Percentiles rank a stretch among this genome's conserved stretches.
Conservation (phyloP, 2,797 vertebrate genomes). For the Synanceia verrucosa region DNA sequence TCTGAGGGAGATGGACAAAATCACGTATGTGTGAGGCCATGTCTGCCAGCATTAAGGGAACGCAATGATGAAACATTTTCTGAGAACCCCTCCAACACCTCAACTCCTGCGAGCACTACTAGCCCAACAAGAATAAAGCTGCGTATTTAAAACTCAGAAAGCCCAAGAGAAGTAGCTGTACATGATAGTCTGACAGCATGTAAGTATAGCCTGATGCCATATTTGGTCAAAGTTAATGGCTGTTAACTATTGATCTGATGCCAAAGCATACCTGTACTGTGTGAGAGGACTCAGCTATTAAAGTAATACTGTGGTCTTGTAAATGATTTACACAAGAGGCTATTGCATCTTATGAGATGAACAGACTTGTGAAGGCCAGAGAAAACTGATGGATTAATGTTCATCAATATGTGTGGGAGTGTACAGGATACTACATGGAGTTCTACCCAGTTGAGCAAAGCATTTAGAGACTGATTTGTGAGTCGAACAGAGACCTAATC, state of each 20-base stretch:
- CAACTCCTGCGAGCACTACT: constrained; percentile 12
- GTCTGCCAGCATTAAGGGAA: constrained; percentile 46
- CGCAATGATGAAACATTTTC: constrained; percentile 35
- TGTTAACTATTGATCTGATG: constrained; percentile 60
- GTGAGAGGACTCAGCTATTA: constrained; percentile 34
- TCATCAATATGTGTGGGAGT: too few relatives aligned
- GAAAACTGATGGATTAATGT: neutral
- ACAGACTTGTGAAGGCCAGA: constrained; percentile 4
- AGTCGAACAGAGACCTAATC: constrained; percentile 4
- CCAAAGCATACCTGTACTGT: constrained; percentile 29
- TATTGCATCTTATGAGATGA: neutral
- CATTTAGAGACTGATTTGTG: neutral
- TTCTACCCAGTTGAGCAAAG: too few relatives aligned
- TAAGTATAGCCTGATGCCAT: constrained; percentile 24
- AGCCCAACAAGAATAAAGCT: constrained; percentile 13
- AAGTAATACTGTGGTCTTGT: constrained; percentile 33
- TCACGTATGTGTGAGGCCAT: constrained; percentile 5
- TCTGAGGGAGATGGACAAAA: constrained; percentile 43
- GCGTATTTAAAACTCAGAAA: constrained; percentile 26
- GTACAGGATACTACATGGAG: too few relatives aligned
- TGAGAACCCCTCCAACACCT: constrained; percentile 16
- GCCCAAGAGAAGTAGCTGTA: neutral
- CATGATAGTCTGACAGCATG: neutral
- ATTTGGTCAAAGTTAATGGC: constrained; percentile 60
- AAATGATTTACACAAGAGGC: constrained; percentile 46